Conservation (phyloP, 2,888 invertebrate species). For the Nomada ferruginata region DNA sequence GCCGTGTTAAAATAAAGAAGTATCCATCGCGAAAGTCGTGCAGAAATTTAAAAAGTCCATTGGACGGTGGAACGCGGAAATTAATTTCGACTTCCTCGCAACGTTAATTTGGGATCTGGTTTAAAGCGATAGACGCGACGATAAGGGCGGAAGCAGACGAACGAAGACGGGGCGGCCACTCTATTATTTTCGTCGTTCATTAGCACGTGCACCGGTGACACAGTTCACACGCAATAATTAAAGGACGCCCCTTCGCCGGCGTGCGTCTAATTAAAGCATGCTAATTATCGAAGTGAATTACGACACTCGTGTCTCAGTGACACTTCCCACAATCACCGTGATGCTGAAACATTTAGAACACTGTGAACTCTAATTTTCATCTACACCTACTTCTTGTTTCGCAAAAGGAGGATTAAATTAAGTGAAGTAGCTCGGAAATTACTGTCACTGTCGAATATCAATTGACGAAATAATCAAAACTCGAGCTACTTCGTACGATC, state of each 20-base stretch:
- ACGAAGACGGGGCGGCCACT: constrained; percentile 27
- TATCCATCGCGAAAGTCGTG: neutral
- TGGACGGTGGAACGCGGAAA: constrained; percentile 13
- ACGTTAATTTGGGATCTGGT: constrained; percentile 41
- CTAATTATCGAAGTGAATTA: constrained; percentile 71
- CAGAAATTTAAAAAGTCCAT: constrained; percentile 19
- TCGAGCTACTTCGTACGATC: too few species aligned
- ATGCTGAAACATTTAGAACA: constrained; percentile 28
- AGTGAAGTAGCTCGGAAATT: too few species aligned
- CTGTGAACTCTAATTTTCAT: neutral
- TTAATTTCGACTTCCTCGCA: constrained; percentile 38
- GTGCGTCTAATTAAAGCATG: constrained; percentile 69
- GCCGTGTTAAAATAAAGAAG: neutral
- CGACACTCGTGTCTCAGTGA: constrained; percentile 47
- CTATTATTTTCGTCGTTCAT: constrained; percentile 70
- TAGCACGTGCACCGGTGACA: constrained; percentile 64
- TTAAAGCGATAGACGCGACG: constrained; percentile 29
- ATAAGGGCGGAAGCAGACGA: constrained; percentile 27
- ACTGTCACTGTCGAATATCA: neutral
- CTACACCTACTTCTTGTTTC: neutral
- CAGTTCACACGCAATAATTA: constrained; percentile 70
- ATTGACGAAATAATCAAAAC: neutral
- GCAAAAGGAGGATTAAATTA: neutral
- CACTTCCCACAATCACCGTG: constrained; percentile 20
- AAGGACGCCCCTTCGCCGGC: constrained; percentile 49